Conservation (phyloP, 2,797 vertebrate genomes). For the Spinibarbus caldwelli region DNA sequence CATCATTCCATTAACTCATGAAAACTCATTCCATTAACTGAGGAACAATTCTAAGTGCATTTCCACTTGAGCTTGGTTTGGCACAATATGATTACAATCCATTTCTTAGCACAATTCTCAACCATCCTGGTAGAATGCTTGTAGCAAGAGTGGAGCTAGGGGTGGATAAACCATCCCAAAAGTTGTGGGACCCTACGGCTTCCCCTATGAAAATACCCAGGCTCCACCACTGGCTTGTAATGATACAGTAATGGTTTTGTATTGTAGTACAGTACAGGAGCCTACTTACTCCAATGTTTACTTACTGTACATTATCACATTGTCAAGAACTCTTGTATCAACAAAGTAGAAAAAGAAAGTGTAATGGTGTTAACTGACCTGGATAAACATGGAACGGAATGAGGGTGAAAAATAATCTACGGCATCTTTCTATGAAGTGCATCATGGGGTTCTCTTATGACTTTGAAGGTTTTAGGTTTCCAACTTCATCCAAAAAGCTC, state of each 20-base stretch:
- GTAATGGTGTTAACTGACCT: background rate
- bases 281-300: background rate
- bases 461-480: conserved; percentile 1
- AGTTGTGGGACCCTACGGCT: background rate
- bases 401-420: background rate
- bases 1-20: background rate
- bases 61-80: background rate
- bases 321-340: background rate
- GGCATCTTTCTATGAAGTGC: background rate
- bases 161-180: background rate
- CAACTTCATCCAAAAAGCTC: background rate
- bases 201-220: background rate
- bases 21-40: background rate
- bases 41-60: background rate
- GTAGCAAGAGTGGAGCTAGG: background rate
- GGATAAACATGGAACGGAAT: background rate
- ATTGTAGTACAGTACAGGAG: background rate
- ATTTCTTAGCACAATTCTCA: background rate
- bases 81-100: background rate
- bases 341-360: background rate
- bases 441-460: background rate
- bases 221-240: background rate
- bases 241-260: background rate
- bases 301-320: background rate
- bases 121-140: background rate